Evolutionary conservation across 2,888 invertebrate species (phyloP), one percentile per base, ranked within the genome.

Genomic region (Lissocephala sabroskyi): DNA sequence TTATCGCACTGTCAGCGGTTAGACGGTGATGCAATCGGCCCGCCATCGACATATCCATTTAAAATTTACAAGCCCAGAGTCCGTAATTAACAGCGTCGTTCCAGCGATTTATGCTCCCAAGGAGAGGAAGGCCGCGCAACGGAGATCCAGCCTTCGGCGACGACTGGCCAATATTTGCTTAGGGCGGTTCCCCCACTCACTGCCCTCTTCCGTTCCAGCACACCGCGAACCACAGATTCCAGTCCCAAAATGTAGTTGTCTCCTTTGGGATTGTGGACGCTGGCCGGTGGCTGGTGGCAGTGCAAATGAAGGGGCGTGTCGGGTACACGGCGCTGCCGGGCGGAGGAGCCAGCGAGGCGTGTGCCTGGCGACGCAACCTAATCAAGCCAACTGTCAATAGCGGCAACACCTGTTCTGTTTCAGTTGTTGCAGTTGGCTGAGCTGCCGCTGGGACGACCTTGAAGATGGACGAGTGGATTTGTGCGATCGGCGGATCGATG

Each of bases 321-420:
- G 13, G 41, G 16, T 14, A 51, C 39, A 46, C 48, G 36, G 41
- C 29, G 54, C 57, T 45, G 30, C 18, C 16, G 41, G 50, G 14
- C 11, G 9, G 29, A 45, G 29, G 17, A 33, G 17, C 36, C 41
- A 14, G 6, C 43, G 39, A 53, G 45, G 58, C 55, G 58, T 57
- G 64, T 62, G 48, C 42, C 66, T 60, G 60, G 66, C 64, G 62
- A 70, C 64, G 62, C 58, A 64, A 64, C 47, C 49, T 56, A 71
- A 64, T 75, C 71, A 62, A 62, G 57, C 57, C 54, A 52, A 65
- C 75, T 67, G 73, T 67, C 67, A 67, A 71, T 66, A 50, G 56
- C 41, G 58, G 65, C 56, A 56, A 66, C 75, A 70, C 75, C 66
- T 66, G 62, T 55, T 57, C 41, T 41, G 49, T 16, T 52, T 45